phyloP scores from a whole-genome alignment of 2,888 invertebrate genomes.

The Caenorhabditis macrosperma region DNA sequence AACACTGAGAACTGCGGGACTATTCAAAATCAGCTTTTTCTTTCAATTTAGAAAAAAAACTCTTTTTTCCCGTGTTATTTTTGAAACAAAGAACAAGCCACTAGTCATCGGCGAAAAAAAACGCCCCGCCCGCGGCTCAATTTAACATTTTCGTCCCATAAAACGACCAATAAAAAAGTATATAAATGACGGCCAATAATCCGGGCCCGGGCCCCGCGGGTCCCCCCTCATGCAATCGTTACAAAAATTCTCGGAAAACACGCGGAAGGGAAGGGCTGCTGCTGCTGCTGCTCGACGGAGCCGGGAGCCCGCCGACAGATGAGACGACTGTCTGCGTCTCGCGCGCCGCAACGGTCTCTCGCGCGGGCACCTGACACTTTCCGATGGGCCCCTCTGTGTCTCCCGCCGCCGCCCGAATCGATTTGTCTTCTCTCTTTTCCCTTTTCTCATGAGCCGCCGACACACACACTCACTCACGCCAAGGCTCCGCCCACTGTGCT shows the following conservation, averaged over 20 bases:
- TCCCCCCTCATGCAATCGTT: background rate
- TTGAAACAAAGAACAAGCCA: no score
- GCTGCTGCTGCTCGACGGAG: constrained; percentile 3
- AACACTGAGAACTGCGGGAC: no score
- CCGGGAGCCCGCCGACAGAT: constrained; percentile 33
- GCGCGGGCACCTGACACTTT: constrained; percentile 31
- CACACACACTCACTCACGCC: background rate
- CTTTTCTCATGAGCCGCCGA: background rate
- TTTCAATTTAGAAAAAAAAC: no score
- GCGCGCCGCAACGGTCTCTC: background rate
- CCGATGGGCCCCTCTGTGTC: background rate
- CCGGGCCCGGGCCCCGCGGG: no score
- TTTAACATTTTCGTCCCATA: no score
- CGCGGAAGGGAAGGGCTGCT: background rate
- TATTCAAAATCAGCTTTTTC: no score
- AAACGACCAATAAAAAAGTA: no score
- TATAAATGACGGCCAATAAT: no score
- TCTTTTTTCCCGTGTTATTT: no score
- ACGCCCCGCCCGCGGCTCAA: no score
- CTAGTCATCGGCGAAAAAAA: no score
- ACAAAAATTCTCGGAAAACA: constrained; percentile 15
- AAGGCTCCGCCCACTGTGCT: constrained; percentile 28
- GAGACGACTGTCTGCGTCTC: constrained; percentile 32
- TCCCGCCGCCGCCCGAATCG: background rate
- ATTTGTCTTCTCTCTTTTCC: background rate